Evolutionary conservation across 2,888 invertebrate species (phyloP).

Genomic region (Drosophila anomalata): DNA sequence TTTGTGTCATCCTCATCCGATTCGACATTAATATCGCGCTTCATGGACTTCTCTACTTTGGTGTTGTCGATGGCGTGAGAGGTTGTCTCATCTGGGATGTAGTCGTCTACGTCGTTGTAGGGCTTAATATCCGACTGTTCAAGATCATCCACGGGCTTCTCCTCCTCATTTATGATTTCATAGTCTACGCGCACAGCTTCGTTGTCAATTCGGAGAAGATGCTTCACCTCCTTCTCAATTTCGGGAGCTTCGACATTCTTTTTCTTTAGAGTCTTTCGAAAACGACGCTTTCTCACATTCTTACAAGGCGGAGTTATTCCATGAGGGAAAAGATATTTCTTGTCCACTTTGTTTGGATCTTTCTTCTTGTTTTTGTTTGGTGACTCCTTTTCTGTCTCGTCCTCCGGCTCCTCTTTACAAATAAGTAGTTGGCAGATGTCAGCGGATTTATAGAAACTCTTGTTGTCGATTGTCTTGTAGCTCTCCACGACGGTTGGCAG

Average conservation of each 20-base stretch:
- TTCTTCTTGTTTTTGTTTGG: constrained; percentile 92
- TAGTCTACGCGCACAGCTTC: constrained; percentile 95
- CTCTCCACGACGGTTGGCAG: constrained; percentile 96
- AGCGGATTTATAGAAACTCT: constrained; percentile 98
- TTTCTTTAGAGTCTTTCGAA: constrained; percentile 97
- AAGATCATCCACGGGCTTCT: constrained; percentile 84
- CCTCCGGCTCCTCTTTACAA: constrained; percentile 94
- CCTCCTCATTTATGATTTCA: constrained; percentile 95
- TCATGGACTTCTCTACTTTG: constrained; percentile 68
- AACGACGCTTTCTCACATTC: constrained; percentile 95
- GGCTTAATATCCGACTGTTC: constrained; percentile 73
- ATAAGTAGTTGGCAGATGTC: constrained; percentile 97
- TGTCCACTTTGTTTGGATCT: constrained; percentile 91
- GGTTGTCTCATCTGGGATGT: constrained; percentile 76
- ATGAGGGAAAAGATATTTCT: constrained; percentile 97
- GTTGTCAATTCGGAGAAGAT: constrained; percentile 94
- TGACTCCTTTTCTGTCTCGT: constrained; percentile 89
- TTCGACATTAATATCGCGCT: constrained; percentile 82
- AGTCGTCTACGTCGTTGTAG: constrained; percentile 77
- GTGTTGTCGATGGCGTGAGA: constrained; percentile 70
- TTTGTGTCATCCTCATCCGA: constrained; percentile 80
- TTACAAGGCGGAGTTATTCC: constrained; percentile 98
- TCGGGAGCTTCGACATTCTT: constrained; percentile 99
- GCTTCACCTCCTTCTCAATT: constrained; percentile 98
- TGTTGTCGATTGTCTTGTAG: constrained; percentile 97